Conservation (phyloP, 2,797 vertebrate species). For the Crocodylus rhombifer region DNA sequence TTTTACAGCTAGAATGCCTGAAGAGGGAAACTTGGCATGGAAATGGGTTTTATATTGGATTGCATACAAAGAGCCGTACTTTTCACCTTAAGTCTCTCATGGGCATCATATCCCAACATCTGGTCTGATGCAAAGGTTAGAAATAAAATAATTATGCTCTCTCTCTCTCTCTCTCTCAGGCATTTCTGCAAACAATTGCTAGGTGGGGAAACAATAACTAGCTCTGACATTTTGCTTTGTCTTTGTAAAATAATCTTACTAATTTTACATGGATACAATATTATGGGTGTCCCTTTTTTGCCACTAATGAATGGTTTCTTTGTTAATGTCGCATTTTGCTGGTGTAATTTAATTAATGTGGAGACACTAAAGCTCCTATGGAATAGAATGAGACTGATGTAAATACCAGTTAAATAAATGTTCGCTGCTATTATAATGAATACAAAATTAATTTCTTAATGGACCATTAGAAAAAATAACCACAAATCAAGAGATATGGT, state of each 20-base stretch:
- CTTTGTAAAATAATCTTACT: conserved; percentile 12
- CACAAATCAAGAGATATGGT: neutral
- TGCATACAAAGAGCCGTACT: neutral
- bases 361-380: neutral
- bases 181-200: neutral
- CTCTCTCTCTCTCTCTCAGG: neutral
- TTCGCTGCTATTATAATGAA: neutral
- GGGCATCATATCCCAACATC: neutral
- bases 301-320: conserved; percentile 53
- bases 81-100: neutral
- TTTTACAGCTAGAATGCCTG: neutral
- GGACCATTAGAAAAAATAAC: conserved; percentile 27
- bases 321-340: conserved; percentile 21
- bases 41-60: neutral
- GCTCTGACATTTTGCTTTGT: conserved; percentile 25
- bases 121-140: neutral
- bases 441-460: conserved; percentile 21
- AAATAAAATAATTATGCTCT: conserved; percentile 18
- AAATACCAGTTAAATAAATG: neutral
- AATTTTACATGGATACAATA: neutral
- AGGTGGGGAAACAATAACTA: conserved; percentile 7
- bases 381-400: conserved; percentile 1
- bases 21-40: neutral
- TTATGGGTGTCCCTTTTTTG: conserved; percentile 4
- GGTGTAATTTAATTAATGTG: conserved; percentile 30